These are phyloP conservation scores for Teleogryllus occipitalis DNA, from an alignment of 1,140 invertebrate species.

Conservation along the genomic window DNA sequence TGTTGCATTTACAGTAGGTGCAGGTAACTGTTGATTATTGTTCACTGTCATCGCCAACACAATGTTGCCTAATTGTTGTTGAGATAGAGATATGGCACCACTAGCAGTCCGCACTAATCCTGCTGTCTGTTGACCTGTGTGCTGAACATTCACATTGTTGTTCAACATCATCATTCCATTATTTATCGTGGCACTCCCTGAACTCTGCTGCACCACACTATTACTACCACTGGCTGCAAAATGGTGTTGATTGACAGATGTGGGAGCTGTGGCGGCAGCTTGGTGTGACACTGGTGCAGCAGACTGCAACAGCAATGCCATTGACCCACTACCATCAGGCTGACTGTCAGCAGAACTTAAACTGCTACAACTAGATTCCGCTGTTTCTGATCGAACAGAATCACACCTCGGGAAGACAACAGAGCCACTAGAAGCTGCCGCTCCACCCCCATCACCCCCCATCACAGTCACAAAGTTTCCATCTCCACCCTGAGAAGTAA, in stretches of 20 bases:
- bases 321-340: slow-evolving; percentile 24
- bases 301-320: slow-evolving; percentile 9
- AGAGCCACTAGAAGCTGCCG: slow-evolving; percentile 15
- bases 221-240: slow-evolving; percentile 5
- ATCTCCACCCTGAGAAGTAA: slow-evolving; percentile 16
- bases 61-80: slow-evolving; percentile 29
- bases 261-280: background rate
- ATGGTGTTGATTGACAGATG: slow-evolving; percentile 6
- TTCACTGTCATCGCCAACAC: slow-evolving; percentile 32
- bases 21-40: slow-evolving; percentile 27
- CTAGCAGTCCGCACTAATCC: slow-evolving; percentile 16
- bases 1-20: slow-evolving; percentile 28
- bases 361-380: slow-evolving; percentile 40
- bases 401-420: slow-evolving; percentile 32
- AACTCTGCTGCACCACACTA: slow-evolving; percentile 9
- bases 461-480: slow-evolving; percentile 24
- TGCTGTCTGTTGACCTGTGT: slow-evolving; percentile 7
- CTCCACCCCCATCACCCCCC: slow-evolving; percentile 24
- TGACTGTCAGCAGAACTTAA: slow-evolving; percentile 37
- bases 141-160: slow-evolving; percentile 10
- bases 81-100: slow-evolving; percentile 19
- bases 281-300: background rate
- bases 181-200: background rate
- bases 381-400: slow-evolving; percentile 39
- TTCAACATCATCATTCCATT: slow-evolving; percentile 18